These are phyloP conservation scores for Trididemnum miniatum DNA, from an alignment of 23 tunicate species.

Conservation along the genomic window DNA sequence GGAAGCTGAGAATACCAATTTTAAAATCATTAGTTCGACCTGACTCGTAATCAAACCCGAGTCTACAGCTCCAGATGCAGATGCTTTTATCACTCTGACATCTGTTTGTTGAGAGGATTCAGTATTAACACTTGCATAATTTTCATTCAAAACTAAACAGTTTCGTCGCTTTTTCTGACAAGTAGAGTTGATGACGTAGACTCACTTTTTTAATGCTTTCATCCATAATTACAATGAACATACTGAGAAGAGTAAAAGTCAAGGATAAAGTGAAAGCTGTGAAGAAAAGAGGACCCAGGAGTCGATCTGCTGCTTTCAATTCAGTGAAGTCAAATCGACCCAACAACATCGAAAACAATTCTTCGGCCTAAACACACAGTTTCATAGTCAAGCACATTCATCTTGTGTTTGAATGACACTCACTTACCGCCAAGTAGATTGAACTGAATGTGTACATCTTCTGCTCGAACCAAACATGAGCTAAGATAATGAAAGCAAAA, in stretches of 20 bases:
- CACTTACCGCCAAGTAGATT: slow-evolving; percentile 42
- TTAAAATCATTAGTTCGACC: too few species aligned
- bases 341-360: slow-evolving; percentile 78
- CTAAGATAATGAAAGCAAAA: slow-evolving; percentile 53
- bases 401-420: too few species aligned
- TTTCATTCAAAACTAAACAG: too few species aligned
- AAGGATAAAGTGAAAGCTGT: slow-evolving; percentile 55
- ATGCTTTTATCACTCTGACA: too few species aligned
- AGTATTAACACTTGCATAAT: too few species aligned
- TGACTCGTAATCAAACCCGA: too few species aligned
- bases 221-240: slow-evolving; percentile 80
- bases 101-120: too few species aligned
- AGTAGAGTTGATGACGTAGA: too few species aligned
- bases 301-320: slow-evolving; percentile 55
- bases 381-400: too few species aligned
- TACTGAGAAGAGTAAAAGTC: slow-evolving; percentile 62
- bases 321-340: slow-evolving; percentile 82
- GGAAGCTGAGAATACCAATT: too few species aligned
- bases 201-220: slow-evolving; percentile 81
- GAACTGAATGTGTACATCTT: slow-evolving; percentile 67
- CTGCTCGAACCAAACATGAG: slow-evolving; percentile 89
- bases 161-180: too few species aligned
- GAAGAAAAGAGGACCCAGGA: slow-evolving; percentile 81
- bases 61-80: too few species aligned
- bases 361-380: slow-evolving; percentile 71